Percentiles rank a stretch among this genome's conserved stretches.
These are phyloP conservation scores for Hydroisotoma schaefferi DNA, from an alignment of 2,888 invertebrate species.

Conservation along the genomic window DNA sequence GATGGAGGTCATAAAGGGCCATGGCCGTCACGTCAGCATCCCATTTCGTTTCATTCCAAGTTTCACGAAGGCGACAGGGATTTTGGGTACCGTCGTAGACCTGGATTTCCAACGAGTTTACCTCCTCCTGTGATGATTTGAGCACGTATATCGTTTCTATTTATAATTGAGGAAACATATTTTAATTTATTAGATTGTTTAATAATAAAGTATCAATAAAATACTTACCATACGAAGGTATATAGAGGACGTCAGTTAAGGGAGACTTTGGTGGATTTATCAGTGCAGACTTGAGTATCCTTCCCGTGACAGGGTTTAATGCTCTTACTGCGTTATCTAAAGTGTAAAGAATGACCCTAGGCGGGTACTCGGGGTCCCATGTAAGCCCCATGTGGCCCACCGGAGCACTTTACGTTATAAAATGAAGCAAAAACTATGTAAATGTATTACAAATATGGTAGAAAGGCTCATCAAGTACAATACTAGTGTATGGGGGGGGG, in stretches of 20 bases:
- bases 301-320: conserved; percentile 41
- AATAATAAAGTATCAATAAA: not conserved
- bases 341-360: conserved; percentile 24
- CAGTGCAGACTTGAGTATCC: conserved; percentile 34
- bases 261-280: conserved; percentile 29
- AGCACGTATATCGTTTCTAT: conserved; percentile 24
- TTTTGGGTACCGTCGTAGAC: conserved; percentile 38
- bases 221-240: conserved; percentile 27
- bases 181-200: no score
- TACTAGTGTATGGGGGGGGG: no score
- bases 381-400: conserved; percentile 28
- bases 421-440: not conserved
- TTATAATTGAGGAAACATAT: not conserved
- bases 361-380: conserved; percentile 38
- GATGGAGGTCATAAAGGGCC: conserved; percentile 40
- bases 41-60: conserved; percentile 41
- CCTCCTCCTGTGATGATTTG: conserved; percentile 17
- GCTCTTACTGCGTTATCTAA: conserved; percentile 42
- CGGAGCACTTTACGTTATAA: conserved; percentile 7
- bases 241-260: conserved; percentile 23
- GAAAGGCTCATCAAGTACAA: no score
- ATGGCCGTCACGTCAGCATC: conserved; percentile 37
- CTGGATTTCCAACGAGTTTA: conserved; percentile 34
- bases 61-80: conserved; percentile 37
- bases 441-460: not conserved